Evolutionary conservation across 2,888 invertebrate species (phyloP), one percentile per base, ranked within the genome.

Genomic region (Trissolcus brochymenae): DNA sequence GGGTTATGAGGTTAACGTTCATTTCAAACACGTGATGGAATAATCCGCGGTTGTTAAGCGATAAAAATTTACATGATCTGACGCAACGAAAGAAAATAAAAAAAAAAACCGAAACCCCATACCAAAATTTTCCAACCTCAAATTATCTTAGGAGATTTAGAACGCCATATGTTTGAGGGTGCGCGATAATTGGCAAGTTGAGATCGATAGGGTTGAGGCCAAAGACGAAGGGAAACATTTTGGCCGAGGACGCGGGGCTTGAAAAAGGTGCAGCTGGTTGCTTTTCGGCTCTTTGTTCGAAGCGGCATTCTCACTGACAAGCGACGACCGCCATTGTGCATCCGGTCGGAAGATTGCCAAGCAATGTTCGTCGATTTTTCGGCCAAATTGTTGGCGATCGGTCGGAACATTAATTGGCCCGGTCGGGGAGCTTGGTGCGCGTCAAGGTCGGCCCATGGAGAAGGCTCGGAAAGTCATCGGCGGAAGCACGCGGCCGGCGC

Each of bases 261-360:
- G 6, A 11, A 51, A 46, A 16, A 4, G 16, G 46, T 2, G 46
- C 11, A 16, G 6, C 16, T 46, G 46, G n/a, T 50, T 50, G 11
- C 29, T 35, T 50, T 19, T 17, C 14, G 21, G 19, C 25, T 46
- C 68, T 68, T 68, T 68, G 68, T 68, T 68, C 46, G 60, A 25
- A 25, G 11, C 17, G 25, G 68, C 60, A 54, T 67, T 56, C 19
- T 16, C 60, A 67, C 61, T 71, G 85, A 85, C 86, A 86, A 85
- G 79, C 81, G 84, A 82, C 81, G 84, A 82, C 87, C 83, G 87
- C 87, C 87, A 87, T 87, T 84, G 82, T 82, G 85, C 82, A 85
- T 85, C 86, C 86, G 86, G 86, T 51, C 41, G 16, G 43, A 49
- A 17, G 51, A 46, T 16, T 46, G 3, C 25, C 25, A 6, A 25